phyloP scores from a whole-genome alignment of 2,888 invertebrate genomes.

The Campaea margaritaria region DNA sequence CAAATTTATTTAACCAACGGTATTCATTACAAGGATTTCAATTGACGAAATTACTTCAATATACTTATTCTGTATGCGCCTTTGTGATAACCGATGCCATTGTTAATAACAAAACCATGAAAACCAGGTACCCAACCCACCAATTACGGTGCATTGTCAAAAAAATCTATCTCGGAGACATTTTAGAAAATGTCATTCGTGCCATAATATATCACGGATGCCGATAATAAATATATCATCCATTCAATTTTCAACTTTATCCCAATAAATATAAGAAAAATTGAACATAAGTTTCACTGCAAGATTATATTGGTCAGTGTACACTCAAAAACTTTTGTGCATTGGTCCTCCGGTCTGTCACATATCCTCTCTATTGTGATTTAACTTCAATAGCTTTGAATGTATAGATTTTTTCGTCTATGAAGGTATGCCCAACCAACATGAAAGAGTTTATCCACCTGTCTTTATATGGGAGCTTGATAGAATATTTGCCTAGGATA shows the following conservation, averaged over 20 bases:
- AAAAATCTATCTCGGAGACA: constrained; percentile 80
- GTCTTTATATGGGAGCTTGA: constrained; percentile 56
- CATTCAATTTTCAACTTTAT: constrained; percentile 50
- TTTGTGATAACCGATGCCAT: constrained; percentile 71
- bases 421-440: constrained; percentile 53
- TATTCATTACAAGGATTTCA: constrained; percentile 62
- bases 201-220: constrained; percentile 22
- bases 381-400: constrained; percentile 69
- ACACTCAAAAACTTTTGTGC: constrained; percentile 76
- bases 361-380: constrained; percentile 82
- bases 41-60: constrained; percentile 74
- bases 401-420: constrained; percentile 67
- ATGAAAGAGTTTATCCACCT: constrained; percentile 78
- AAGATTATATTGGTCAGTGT: constrained; percentile 49
- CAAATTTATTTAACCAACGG: constrained; percentile 50
- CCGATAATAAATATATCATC: constrained; percentile 16
- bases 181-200: constrained; percentile 82
- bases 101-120: constrained; percentile 77
- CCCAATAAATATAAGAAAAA: not conserved
- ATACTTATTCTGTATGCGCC: constrained; percentile 65
- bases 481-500: constrained; percentile 43
- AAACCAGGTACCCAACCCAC: constrained; percentile 85
- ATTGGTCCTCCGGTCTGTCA: constrained; percentile 80
- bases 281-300: not conserved
- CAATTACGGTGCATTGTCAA: constrained; percentile 79